phyloP scores from a whole-genome alignment of 2,797 vertebrate genomes.

The Psittacula echo region DNA sequence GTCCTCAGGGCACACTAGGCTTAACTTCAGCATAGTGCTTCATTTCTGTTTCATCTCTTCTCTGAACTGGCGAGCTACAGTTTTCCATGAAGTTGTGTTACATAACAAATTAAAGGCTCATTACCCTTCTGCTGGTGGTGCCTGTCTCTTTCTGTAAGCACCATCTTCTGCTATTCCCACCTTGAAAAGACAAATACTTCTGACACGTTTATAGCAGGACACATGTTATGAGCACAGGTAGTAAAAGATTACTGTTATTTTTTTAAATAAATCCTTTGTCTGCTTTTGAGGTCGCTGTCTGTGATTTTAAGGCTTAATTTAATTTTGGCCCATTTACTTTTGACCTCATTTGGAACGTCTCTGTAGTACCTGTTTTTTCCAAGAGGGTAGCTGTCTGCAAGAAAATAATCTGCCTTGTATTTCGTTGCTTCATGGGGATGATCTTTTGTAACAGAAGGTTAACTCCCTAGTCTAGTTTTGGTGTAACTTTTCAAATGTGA shows the following conservation, averaged over 20 bases:
- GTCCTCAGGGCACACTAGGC: background rate
- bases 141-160: background rate
- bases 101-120: background rate
- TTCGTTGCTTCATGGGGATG: background rate
- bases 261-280: background rate
- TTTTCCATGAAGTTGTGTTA: slow-evolving; percentile 8
- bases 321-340: background rate
- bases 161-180: background rate
- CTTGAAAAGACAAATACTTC: background rate
- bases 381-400: background rate
- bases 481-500: background rate
- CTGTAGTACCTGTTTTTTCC: background rate
- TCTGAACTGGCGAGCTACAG: background rate
- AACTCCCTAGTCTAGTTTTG: background rate
- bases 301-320: background rate
- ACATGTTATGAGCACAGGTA: background rate
- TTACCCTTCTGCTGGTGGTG: background rate
- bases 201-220: background rate
- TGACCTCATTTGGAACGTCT: background rate
- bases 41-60: background rate
- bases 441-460: background rate
- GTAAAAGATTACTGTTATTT: background rate
- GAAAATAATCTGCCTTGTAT: background rate
- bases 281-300: background rate
- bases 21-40: background rate